These are phyloP conservation scores for Allacma fusca DNA, from an alignment of 2,888 invertebrate genomes.

Conservation along the genomic window DNA sequence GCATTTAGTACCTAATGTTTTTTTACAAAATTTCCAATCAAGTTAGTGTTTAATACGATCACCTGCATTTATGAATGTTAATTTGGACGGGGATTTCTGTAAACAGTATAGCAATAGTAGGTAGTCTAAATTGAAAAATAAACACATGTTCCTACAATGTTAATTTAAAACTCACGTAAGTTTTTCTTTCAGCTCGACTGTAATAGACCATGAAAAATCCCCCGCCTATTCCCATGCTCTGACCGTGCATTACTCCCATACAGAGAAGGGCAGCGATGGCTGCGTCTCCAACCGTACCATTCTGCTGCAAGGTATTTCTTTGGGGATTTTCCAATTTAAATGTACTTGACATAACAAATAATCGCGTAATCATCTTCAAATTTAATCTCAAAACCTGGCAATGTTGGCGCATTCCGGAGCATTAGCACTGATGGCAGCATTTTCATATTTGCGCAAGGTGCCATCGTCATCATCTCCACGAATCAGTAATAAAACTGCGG, in stretches of 20 bases:
- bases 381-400: constrained; percentile 68
- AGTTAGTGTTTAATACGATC: too few relatives aligned
- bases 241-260: constrained; percentile 80
- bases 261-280: constrained; percentile 86
- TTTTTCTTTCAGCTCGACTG: constrained; percentile 67
- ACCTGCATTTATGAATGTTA: too few relatives aligned
- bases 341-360: neutral
- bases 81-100: too few relatives aligned
- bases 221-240: constrained; percentile 84
- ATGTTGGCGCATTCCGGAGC: constrained; percentile 77
- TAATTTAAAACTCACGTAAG: constrained; percentile 68
- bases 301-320: constrained; percentile 75
- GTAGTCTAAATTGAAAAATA: too few relatives aligned
- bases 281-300: constrained; percentile 80
- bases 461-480: neutral
- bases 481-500: neutral
- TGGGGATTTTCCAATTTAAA: neutral
- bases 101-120: too few relatives aligned
- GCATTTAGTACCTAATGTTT: constrained; percentile 65
- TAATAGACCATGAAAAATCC: constrained; percentile 76
- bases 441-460: constrained; percentile 55
- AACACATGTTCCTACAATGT: too few relatives aligned
- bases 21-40: too few relatives aligned
- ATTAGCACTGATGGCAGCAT: constrained; percentile 76
- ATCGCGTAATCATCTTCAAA: too few relatives aligned